phyloP scores from a whole-genome alignment of 2,888 invertebrate species.

The Orthonevra nobilis region DNA sequence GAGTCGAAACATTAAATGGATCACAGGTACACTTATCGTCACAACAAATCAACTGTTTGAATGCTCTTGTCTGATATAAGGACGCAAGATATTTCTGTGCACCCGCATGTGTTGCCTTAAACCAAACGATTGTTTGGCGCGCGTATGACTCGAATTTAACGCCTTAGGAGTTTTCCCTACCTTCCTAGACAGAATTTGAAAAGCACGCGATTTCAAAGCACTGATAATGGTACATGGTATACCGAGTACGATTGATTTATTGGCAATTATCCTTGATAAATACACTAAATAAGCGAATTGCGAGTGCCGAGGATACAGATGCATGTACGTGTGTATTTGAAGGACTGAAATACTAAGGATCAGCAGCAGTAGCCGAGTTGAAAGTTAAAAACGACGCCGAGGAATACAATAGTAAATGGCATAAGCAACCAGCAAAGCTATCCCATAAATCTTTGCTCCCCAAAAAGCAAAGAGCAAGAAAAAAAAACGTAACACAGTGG shows the following conservation, averaged over 20 bases:
- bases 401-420: slow-evolving; percentile 53
- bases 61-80: slow-evolving; percentile 57
- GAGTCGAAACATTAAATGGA: slow-evolving; percentile 43
- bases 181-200: slow-evolving; percentile 45
- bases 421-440: neutral
- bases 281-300: slow-evolving; percentile 63
- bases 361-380: slow-evolving; percentile 12
- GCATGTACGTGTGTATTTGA: slow-evolving; percentile 9
- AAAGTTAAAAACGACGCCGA: slow-evolving; percentile 48
- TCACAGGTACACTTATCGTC: slow-evolving; percentile 57
- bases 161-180: slow-evolving; percentile 35
- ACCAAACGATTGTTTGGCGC: slow-evolving; percentile 8
- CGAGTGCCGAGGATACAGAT: neutral
- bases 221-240: slow-evolving; percentile 46
- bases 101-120: slow-evolving; percentile 37
- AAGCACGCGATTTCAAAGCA: slow-evolving; percentile 63
- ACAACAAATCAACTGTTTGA: slow-evolving; percentile 63
- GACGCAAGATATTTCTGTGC: slow-evolving; percentile 5
- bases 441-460: slow-evolving; percentile 60
- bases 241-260: slow-evolving; percentile 73
- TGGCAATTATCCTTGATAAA: slow-evolving; percentile 74
- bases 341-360: slow-evolving; percentile 24
- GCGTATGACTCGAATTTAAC: slow-evolving; percentile 27
- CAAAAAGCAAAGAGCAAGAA: slow-evolving; percentile 34
- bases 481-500: too few relatives aligned